Evolutionary conservation across 2,113 vertebrate genomes (phyloP).

Genomic region (Bettongia penicillata): DNA sequence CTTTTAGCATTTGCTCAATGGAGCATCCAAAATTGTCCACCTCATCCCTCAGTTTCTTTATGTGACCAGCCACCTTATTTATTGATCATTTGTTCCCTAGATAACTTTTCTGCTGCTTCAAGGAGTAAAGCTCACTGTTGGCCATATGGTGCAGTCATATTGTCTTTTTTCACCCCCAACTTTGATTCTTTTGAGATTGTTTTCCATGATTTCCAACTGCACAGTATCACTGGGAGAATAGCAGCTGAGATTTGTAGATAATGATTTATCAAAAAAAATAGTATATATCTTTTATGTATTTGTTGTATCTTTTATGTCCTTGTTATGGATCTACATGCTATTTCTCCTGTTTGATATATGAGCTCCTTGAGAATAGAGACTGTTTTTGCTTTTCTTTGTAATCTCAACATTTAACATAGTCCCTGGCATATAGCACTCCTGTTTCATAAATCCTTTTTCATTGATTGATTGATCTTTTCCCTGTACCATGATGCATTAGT

Average conservation of each 20-base stretch:
- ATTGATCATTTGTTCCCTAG: neutral
- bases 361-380: neutral
- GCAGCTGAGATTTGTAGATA: neutral
- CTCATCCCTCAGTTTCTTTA: neutral
- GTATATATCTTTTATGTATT: neutral
- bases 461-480: neutral
- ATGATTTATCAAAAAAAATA: neutral
- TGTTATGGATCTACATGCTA: neutral
- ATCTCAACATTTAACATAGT: neutral
- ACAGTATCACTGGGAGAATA: neutral
- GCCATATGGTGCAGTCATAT: neutral
- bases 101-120: neutral
- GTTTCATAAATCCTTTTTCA: neutral
- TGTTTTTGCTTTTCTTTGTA: neutral
- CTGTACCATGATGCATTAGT: neutral
- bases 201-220: neutral
- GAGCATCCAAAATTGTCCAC: neutral
- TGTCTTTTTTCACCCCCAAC: neutral
- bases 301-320: neutral
- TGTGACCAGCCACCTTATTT: neutral
- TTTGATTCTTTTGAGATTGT: neutral
- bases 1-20: neutral
- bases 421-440: neutral
- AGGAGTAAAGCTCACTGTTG: neutral
- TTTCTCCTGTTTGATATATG: neutral